phyloP scores from a whole-genome alignment of 2,888 invertebrate genomes.

The Panorpa germanica region DNA sequence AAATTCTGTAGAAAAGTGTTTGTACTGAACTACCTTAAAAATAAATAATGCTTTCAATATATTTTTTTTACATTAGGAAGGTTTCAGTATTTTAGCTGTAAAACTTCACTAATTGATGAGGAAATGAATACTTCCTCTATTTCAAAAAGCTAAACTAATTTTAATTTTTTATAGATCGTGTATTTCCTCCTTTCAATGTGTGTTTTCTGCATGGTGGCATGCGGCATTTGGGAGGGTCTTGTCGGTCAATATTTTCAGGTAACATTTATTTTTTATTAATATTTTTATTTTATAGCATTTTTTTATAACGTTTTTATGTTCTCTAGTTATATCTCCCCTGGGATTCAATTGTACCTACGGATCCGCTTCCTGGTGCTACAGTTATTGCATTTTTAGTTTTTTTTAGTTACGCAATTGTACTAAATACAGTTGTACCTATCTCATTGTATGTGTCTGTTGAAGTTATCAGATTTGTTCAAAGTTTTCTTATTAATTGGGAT shows the following conservation, averaged over 20 bases:
- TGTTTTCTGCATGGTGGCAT: slow-evolving; percentile 92
- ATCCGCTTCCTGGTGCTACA: slow-evolving; percentile 66
- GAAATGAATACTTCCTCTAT: slow-evolving; percentile 8
- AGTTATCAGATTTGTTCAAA: slow-evolving; percentile 96
- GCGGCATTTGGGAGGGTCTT: slow-evolving; percentile 94
- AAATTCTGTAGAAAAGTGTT: no score
- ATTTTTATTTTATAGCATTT: not conserved
- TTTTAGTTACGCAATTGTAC: slow-evolving; percentile 97
- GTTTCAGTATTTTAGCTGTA: no score
- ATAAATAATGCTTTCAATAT: no score
- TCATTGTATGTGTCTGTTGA: slow-evolving; percentile 92
- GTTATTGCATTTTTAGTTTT: slow-evolving; percentile 92
- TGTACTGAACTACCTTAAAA: no score
- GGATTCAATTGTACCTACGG: slow-evolving; percentile 79
- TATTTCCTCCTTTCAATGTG: slow-evolving; percentile 94
- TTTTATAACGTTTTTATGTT: not conserved
- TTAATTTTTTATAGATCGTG: slow-evolving; percentile 62
- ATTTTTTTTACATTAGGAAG: no score
- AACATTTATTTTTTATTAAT: no score
- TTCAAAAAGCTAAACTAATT: no score
- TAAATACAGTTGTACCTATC: slow-evolving; percentile 99
- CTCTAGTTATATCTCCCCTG: slow-evolving; percentile 71
- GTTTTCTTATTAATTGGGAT: slow-evolving; percentile 98
- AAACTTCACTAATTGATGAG: no score
- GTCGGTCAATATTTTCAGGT: slow-evolving; percentile 77